phyloP scores from a whole-genome alignment of 2,797 vertebrate species.

The Heliangelus exortis region DNA sequence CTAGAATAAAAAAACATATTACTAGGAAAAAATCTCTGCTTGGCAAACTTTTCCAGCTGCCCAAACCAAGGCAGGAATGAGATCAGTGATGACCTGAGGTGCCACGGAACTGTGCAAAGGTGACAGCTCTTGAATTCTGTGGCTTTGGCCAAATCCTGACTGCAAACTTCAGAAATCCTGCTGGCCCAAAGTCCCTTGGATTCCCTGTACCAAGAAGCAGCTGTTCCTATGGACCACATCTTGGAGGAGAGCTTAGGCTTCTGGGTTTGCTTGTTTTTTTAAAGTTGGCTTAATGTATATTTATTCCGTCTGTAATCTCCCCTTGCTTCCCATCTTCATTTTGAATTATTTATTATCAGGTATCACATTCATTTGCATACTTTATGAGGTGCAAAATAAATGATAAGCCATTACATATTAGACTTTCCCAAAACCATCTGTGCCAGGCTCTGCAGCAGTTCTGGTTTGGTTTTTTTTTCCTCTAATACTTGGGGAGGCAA shows the following conservation, averaged over 20 bases:
- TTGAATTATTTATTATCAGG: conserved; percentile 58
- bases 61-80: background rate
- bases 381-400: conserved; percentile 57
- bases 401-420: conserved; percentile 25
- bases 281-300: background rate
- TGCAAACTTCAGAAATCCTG: background rate
- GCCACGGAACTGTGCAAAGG: background rate
- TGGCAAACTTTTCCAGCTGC: background rate
- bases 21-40: background rate
- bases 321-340: background rate
- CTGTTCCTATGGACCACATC: background rate
- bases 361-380: conserved; percentile 62
- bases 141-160: background rate
- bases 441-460: background rate
- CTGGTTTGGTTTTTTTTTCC: background rate
- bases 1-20: background rate
- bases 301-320: background rate
- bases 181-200: background rate
- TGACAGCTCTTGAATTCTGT: background rate
- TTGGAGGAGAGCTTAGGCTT: background rate
- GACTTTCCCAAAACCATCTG: conserved; percentile 26
- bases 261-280: background rate
- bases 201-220: background rate
- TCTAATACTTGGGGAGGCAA: background rate
- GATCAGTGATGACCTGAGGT: background rate